Conservation (phyloP, 2,113 vertebrate species). For the Pseudorasbora parva region DNA sequence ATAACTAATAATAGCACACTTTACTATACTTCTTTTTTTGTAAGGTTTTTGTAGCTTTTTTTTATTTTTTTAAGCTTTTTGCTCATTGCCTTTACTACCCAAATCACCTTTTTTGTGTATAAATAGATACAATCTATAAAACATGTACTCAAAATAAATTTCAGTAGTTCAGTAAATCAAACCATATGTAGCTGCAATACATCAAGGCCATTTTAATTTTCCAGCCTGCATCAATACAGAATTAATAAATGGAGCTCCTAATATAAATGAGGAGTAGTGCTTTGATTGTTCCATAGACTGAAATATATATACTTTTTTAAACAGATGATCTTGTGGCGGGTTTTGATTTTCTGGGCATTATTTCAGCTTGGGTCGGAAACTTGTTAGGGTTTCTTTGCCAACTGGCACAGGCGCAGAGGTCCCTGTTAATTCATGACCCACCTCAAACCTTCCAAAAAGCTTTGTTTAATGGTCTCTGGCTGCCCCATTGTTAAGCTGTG, state of each 20-base stretch:
- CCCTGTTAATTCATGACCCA: slow-evolving; percentile 73
- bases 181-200: not conserved
- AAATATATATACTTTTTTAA: slow-evolving; percentile 22
- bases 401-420: slow-evolving; percentile 71
- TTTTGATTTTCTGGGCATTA: slow-evolving; percentile 67
- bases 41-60: no score
- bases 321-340: slow-evolving; percentile 51
- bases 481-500: slow-evolving; percentile 24
- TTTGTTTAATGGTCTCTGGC: slow-evolving; percentile 18
- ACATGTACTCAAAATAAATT: no score
- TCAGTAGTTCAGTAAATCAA: not conserved
- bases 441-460: slow-evolving; percentile 37
- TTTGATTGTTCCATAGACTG: not conserved
- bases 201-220: not conserved
- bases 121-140: no score
- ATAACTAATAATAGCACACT: no score
- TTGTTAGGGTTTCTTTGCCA: slow-evolving; percentile 70
- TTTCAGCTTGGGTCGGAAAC: slow-evolving; percentile 72
- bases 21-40: no score
- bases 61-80: no score
- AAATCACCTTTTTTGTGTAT: no score
- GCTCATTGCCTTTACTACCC: no score
- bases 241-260: not conserved
- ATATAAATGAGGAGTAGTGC: not conserved
- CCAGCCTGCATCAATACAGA: not conserved